These are phyloP conservation scores for Synanthedon formicaeformis DNA, from an alignment of 2,888 invertebrate genomes.

Conservation along the genomic window DNA sequence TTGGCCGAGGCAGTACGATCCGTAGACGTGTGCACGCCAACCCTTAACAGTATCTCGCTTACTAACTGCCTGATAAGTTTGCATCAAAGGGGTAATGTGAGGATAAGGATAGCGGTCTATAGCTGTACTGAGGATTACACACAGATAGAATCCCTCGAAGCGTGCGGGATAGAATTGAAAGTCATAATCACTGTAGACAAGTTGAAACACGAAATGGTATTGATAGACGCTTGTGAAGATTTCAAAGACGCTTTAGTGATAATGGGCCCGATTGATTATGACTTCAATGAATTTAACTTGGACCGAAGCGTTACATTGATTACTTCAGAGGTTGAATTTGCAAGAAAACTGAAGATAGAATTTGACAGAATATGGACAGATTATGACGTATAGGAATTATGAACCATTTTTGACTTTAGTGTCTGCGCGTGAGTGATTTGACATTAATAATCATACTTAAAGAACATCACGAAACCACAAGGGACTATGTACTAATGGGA, in stretches of 20 bases:
- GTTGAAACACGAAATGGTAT: slow-evolving; percentile 40
- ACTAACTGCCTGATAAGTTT: slow-evolving; percentile 29
- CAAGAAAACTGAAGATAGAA: slow-evolving; percentile 29
- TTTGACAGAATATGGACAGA: slow-evolving; percentile 40
- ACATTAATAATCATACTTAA: too few species aligned
- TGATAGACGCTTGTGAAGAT: slow-evolving; percentile 27
- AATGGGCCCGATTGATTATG: slow-evolving; percentile 38
- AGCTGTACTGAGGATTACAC: slow-evolving; percentile 18
- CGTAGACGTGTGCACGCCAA: slow-evolving; percentile 42
- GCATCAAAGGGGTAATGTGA: slow-evolving; percentile 23
- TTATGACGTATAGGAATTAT: too few species aligned
- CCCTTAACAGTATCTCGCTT: slow-evolving; percentile 30
- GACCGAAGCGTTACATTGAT: slow-evolving; percentile 34
- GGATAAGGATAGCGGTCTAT: slow-evolving; percentile 33
- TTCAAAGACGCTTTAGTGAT: slow-evolving; percentile 28
- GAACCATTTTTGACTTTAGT: too few species aligned
- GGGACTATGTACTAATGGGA: too few species aligned
- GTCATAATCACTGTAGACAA: slow-evolving; percentile 22
- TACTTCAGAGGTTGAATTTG: slow-evolving; percentile 28
- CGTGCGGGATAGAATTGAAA: slow-evolving; percentile 35
- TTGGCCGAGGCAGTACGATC: slow-evolving; percentile 30
- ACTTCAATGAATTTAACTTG: slow-evolving; percentile 25
- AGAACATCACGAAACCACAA: too few species aligned
- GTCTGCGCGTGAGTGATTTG: too few species aligned
- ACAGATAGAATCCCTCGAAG: slow-evolving; percentile 21